Evolutionary conservation across 2,113 vertebrate species (phyloP), one percentile per base, ranked within the genome.

Genomic region (Leucopsar rothschildi): DNA sequence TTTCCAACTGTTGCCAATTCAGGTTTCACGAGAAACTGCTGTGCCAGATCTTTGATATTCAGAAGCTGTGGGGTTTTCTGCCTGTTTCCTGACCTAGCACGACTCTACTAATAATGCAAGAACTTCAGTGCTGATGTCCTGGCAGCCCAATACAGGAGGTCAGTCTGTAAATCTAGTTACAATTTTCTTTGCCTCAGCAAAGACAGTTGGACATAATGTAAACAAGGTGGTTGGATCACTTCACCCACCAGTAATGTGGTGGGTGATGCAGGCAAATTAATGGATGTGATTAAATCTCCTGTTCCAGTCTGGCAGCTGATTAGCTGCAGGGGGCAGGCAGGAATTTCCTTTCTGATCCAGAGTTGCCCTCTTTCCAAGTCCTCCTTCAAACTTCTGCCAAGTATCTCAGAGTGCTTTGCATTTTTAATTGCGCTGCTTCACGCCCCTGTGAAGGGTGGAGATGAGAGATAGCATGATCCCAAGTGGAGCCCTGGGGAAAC

Each of bases 251-350:
- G 40, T 81, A 68, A 90, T 40, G 66, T 86, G 77, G 82, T 91
- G 75, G 92, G 72, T 70, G 82, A 68, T 57, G 90, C 72, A 93
- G 93, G 82, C 68, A 90, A 94, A 94, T 92, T 88, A 86, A 90
- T 83, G 86, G 82, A 69, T 6, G 45, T 5, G 85, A 97, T 97
- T 92, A 90, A 92, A 96, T 88, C 93, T 94, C 76, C 49, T 60
- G 60, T 57, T 96, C 55, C 80, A 60, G 82, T 87, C 83, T 97
- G 93, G 83, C 90, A 95, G 92, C 92, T 94, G 93, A 69, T 86
- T 93, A 92, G 93, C 93, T 96, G 87, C 85, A 88, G 92, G 94
- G 92, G 61, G 93, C 86, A 94, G 80, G 80, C 77, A 95, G 96
- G 93, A 97, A 92, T 95, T 96, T 96, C 79, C 79, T 96, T 88